Base-by-base conservation (phyloP, 1,140 invertebrate genomes). In the Orius insidiosus region DNA sequence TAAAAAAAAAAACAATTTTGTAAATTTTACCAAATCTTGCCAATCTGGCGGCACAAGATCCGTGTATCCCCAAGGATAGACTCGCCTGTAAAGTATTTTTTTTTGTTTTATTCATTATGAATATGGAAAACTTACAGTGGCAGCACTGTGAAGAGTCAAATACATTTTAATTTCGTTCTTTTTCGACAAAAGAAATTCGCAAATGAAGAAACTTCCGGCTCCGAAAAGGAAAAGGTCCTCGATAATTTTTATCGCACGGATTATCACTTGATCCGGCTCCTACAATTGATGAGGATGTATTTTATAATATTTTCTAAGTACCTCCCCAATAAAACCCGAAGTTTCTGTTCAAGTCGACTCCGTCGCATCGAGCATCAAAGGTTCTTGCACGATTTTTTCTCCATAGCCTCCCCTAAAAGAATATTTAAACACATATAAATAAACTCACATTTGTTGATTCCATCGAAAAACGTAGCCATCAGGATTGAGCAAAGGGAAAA, bases 161-260 rank as follows among this genome's bases (percentile, higher is more conserved):
- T 85, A 92, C 7, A 77, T 73, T 53, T 76, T 74, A 5, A 75
- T 61, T 7, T 63, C 57, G 14, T 69, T 46, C 13, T 58, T 62
- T 47, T 69, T 66, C 1, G 60, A 49, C 50, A 71, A 52, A 71
- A 64, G 53, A 71, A 72, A 57, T 76, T 74, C 3, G 72, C 66
- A 33, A 82, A 68, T 1, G 85, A 80, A 57, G 66, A 68, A 3
- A 85, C 85, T 65, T 97, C 93, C 0, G 84, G 81, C 65, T 97
- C 93, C 0, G 88, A 93, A 61, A 95, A 0, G 88, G 72, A 4
- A 66, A 62, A 0, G 72, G 68, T 9, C 93, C 93, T n/a, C 80
- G 74, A 60, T 83, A 97, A 1, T 80, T 87, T 51, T 93, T 85
- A 15, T 78, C 76, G 60, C 93, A 97, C 0, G 83, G 82, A 63